Percentiles rank a stretch among this genome's conserved stretches.
Conservation (phyloP, 2,113 vertebrate genomes). For the Poicephalus gulielmi region DNA sequence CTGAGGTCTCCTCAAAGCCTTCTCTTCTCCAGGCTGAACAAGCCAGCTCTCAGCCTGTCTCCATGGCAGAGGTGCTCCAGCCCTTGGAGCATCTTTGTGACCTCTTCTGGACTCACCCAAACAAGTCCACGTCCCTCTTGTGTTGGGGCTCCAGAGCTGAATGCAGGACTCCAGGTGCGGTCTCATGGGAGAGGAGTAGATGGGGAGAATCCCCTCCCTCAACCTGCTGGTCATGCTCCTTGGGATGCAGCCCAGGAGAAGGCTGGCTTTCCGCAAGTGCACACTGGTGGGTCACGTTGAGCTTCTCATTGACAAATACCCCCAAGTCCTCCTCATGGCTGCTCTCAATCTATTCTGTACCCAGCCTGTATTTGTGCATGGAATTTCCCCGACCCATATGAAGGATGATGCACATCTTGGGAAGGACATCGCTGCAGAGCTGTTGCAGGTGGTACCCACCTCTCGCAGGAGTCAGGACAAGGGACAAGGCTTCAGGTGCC, state of each 20-base stretch:
- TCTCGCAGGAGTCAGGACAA: background rate
- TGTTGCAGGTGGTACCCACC: background rate
- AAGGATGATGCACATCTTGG: background rate
- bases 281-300: background rate
- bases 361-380: background rate
- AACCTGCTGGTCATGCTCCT: background rate
- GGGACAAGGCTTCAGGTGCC: background rate
- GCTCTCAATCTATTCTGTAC: background rate
- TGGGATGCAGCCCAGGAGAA: background rate
- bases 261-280: background rate
- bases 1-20: background rate
- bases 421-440: background rate
- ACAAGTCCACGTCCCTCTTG: background rate
- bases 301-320: background rate
- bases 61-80: background rate
- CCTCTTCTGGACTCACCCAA: background rate
- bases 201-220: background rate
- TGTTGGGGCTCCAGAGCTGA: background rate
- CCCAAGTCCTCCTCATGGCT: background rate
- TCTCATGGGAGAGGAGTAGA: background rate
- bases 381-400: background rate
- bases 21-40: background rate
- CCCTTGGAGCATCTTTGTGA: background rate
- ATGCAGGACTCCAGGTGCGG: background rate
- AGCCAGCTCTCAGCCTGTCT: background rate